These are phyloP conservation scores for Jacana jacana DNA, from an alignment of 2,113 vertebrate genomes.

Conservation along the genomic window DNA sequence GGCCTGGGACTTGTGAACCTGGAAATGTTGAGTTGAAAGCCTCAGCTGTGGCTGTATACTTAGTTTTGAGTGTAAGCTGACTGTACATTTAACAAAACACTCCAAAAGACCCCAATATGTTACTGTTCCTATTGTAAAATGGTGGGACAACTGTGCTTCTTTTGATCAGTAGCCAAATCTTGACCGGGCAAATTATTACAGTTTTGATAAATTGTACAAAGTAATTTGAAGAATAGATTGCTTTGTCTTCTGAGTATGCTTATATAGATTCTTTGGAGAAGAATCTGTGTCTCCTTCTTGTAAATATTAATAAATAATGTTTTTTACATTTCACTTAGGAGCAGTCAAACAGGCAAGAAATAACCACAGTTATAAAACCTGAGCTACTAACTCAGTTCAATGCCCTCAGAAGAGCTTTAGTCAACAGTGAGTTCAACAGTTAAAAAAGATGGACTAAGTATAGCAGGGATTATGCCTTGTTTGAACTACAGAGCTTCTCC, in stretches of 20 bases:
- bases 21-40: not conserved
- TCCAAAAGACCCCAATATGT: not conserved
- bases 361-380: not conserved
- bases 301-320: slow-evolving; percentile 22
- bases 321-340: slow-evolving; percentile 21
- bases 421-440: not conserved
- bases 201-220: not conserved
- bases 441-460: not conserved
- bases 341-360: not conserved
- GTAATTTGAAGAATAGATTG: slow-evolving; percentile 17
- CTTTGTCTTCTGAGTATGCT: slow-evolving; percentile 6
- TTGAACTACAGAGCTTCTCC: slow-evolving; percentile 1
- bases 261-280: not conserved
- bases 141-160: not conserved
- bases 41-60: slow-evolving; percentile 14
- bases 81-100: slow-evolving; percentile 16
- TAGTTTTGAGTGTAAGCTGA: slow-evolving; percentile 32
- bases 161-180: slow-evolving; percentile 13
- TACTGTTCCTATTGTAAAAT: not conserved
- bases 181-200: not conserved
- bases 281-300: not conserved
- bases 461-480: not conserved
- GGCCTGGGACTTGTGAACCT: slow-evolving; percentile 51
- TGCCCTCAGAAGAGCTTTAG: not conserved
- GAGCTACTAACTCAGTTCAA: not conserved